Percentiles rank a stretch among this genome's conserved stretches.
Evolutionary conservation across 2,113 vertebrate genomes (phyloP).

Genomic region (Sinocyclocheilus maitianheensis): DNA sequence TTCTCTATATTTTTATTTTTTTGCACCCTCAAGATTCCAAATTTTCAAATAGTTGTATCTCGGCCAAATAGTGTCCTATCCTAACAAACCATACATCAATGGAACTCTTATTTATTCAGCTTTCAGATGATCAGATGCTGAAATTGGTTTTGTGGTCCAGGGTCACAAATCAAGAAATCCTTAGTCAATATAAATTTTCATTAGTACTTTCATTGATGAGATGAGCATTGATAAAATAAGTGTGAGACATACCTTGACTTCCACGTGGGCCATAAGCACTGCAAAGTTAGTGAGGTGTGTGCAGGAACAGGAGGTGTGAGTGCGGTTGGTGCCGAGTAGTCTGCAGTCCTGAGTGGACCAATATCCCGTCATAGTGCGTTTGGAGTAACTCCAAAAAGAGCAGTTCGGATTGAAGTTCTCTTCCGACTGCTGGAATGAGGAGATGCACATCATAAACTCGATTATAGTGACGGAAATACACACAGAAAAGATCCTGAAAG

Average conservation of each 20-base stretch:
- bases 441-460: background rate
- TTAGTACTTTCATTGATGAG: background rate
- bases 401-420: constrained; percentile 99
- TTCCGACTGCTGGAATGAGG: constrained; percentile 86
- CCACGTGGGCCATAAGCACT: constrained; percentile 94
- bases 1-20: no score
- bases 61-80: no score
- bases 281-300: constrained; percentile 98
- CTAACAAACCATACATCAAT: no score
- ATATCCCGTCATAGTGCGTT: constrained; percentile 94
- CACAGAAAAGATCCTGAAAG: background rate
- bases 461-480: background rate
- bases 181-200: background rate
- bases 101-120: no score
- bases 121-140: no score
- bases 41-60: no score
- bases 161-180: background rate
- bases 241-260: constrained; percentile 85
- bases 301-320: constrained; percentile 95
- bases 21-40: no score
- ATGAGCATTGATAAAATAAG: background rate
- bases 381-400: constrained; percentile 99
- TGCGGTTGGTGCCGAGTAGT: constrained; percentile 91
- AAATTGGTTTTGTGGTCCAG: no score
- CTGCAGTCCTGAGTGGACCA: constrained; percentile 98